Conservation (phyloP, 2,113 vertebrate species). For the Rousettus leschenaultii region DNA sequence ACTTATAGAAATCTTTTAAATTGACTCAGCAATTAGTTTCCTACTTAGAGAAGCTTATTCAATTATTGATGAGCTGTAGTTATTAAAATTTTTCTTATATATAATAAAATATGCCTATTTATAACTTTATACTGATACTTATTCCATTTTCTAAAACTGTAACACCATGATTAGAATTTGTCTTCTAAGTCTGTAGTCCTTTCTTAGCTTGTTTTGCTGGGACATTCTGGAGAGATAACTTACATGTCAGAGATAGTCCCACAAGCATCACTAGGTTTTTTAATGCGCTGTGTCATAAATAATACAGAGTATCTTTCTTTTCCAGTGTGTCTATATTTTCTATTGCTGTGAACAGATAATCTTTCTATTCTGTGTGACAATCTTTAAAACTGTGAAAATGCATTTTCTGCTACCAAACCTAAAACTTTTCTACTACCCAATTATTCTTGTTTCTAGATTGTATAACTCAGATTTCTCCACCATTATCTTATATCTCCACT, state of each 20-base stretch:
- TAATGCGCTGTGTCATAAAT: not conserved
- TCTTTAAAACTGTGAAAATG: not conserved
- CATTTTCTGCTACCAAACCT: not conserved
- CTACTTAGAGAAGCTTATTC: not conserved
- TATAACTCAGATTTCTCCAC: not conserved
- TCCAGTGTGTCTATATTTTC: not conserved
- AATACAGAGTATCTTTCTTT: not conserved
- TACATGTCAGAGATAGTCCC: not conserved
- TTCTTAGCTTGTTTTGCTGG: not conserved
- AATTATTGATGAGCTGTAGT: slow-evolving; percentile 18
- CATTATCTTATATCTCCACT: not conserved
- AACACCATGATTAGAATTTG: not conserved
- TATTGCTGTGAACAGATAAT: not conserved
- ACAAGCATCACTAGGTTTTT: not conserved
- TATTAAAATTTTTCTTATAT: not conserved
- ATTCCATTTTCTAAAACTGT: not conserved
- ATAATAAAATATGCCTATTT: not conserved
- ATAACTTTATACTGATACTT: not conserved
- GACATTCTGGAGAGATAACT: not conserved
- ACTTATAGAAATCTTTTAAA: slow-evolving; percentile 12
- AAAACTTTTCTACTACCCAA: not conserved
- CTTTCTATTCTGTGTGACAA: not conserved
- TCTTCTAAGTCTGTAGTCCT: not conserved
- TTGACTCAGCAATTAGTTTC: not conserved
- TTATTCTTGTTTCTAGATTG: not conserved